Evolutionary conservation across 2,113 vertebrate genomes (phyloP), one percentile per base, ranked within the genome.

Genomic region (Colistium nudipinnis): DNA sequence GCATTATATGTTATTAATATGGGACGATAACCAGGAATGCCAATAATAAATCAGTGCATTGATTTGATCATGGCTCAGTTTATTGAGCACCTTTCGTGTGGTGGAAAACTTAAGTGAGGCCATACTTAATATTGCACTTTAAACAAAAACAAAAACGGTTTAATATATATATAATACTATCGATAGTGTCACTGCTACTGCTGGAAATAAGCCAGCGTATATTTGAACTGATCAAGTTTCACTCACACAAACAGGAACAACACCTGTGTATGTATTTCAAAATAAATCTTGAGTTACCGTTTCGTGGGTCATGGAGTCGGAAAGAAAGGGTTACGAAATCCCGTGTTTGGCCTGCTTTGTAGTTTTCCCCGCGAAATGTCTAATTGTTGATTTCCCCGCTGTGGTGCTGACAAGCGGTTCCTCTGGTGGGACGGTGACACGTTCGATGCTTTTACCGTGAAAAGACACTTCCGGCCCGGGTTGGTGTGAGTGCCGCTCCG

Each of bases 251-350:
- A 55, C 3, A 62, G 16, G 3, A 0, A 33, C 10, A 1, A 17
- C 14, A 28, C 70, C 44, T 36, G 59, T 20, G 4, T 0, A 2
- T 1, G 0, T 0, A 41, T 70, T 88, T 84, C 76, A 86, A 73
- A 88, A 70, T 84, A 84, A 78, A 67, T 49, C 8, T 1, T n/a
- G 3, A 1, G 4, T 25, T 33, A 16, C 24, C 5, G 19, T 1
- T n/a, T 33, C 1, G 19, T 36, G 13, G n/a, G 9, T 14, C 2
- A 3, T 25, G 22, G 38, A 47, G 22, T 39, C 22, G 12, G 44
- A 16, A 30, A 3, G 1, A 24, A 39, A 45, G 28, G 19, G 6
- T 3, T 1, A 2, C 1, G 20, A 2, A 16, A 43, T 31, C 2
- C 1, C 2, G 3, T n/a, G 25, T 41, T 2, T 3, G 12, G n/a